Conservation (phyloP, 2,797 vertebrate species). For the Neostethus bicornis region DNA sequence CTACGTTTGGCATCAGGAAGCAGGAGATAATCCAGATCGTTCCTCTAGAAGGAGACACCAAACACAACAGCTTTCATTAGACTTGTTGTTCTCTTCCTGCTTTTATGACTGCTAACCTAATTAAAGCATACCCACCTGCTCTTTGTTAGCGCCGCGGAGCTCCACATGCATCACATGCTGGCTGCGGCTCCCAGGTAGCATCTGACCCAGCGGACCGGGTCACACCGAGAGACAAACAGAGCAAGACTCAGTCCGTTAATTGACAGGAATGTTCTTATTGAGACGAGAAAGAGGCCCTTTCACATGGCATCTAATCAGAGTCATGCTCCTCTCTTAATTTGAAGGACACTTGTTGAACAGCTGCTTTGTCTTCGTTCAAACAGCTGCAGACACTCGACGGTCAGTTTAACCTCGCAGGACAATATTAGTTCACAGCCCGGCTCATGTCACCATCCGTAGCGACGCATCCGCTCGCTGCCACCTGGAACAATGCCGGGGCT, state of each 20-base stretch:
- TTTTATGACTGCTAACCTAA: conserved; percentile 11
- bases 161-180: conserved; percentile 46
- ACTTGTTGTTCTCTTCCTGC: conserved; percentile 7
- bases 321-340: conserved; percentile 76
- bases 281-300: conserved; percentile 79
- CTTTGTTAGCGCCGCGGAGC: conserved; percentile 16
- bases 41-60: neutral
- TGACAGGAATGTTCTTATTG: conserved; percentile 78
- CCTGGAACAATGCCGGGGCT: conserved; percentile 32
- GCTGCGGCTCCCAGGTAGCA: conserved; percentile 64
- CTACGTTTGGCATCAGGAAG: conserved; percentile 12
- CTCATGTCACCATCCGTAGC: conserved; percentile 32
- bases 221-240: conserved; percentile 70
- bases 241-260: conserved; percentile 75
- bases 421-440: conserved; percentile 52
- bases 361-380: conserved; percentile 74
- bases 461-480: conserved; percentile 25
- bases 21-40: conserved; percentile 5
- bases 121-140: conserved; percentile 38
- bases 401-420: conserved; percentile 37
- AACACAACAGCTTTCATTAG: neutral
- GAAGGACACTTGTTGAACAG: conserved; percentile 76
- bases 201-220: conserved; percentile 69
- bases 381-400: conserved; percentile 42
- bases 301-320: conserved; percentile 80